Conservation (phyloP, 2,113 vertebrate species). For the Silurus glanis region DNA sequence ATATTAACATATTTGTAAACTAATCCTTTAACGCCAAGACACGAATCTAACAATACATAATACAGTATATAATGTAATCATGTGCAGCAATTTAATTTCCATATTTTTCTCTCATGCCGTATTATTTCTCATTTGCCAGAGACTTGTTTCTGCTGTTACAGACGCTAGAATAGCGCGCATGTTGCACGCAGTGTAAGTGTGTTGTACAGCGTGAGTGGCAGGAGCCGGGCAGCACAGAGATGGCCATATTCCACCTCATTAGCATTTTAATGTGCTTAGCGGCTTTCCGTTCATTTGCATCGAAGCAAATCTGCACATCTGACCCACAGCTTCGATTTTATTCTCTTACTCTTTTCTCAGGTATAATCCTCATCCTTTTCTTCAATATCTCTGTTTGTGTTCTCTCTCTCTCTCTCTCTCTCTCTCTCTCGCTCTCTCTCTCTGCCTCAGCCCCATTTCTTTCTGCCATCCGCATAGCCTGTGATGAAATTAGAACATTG, state of each 20-base stretch:
- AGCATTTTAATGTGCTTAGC: constrained; percentile 74
- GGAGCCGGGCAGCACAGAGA: constrained; percentile 62
- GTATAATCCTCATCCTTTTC: neutral
- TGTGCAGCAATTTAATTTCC: neutral
- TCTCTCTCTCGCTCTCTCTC: neutral
- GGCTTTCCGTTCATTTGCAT: constrained; percentile 49
- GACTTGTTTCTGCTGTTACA: neutral
- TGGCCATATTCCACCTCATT: constrained; percentile 69
- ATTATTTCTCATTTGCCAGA: neutral
- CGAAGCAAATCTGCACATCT: constrained; percentile 37
- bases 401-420: neutral
- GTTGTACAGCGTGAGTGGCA: neutral
- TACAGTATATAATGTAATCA: neutral
- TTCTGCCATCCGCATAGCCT: neutral
- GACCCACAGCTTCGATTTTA: constrained; percentile 41
- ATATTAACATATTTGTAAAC: neutral
- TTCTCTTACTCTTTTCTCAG: constrained; percentile 13
- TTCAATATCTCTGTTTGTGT: neutral
- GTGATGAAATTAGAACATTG: neutral
- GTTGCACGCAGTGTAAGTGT: neutral
- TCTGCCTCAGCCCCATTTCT: neutral
- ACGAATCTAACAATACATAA: too few relatives aligned
- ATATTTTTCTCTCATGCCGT: neutral
- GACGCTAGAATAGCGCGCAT: neutral
- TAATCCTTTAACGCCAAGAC: neutral